Conservation (phyloP, 2,888 invertebrate species). For the Zygaena filipendulae region DNA sequence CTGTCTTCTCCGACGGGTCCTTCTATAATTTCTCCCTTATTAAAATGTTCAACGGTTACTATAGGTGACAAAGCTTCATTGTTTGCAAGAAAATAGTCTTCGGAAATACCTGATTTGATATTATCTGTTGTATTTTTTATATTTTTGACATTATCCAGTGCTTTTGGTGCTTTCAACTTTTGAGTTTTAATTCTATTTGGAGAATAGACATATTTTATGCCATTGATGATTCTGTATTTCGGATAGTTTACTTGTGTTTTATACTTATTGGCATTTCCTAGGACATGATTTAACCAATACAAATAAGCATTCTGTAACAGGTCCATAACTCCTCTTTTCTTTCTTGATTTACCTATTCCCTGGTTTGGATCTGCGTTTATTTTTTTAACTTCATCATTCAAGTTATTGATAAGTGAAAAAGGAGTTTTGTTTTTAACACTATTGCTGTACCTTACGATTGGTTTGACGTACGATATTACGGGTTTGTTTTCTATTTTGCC, state of each 20-base stretch:
- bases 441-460: conserved; percentile 24
- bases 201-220: conserved; percentile 44
- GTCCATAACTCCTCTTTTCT: conserved; percentile 40
- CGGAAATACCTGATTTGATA: conserved; percentile 17
- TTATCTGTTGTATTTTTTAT: conserved; percentile 23
- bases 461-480: conserved; percentile 30
- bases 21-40: conserved; percentile 53
- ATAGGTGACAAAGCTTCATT: conserved; percentile 17
- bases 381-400: conserved; percentile 22
- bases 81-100: conserved; percentile 3
- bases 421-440: conserved; percentile 17
- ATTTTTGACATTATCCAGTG: conserved; percentile 20
- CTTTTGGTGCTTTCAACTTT: conserved; percentile 33
- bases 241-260: conserved; percentile 27
- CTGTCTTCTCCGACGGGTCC: conserved; percentile 36
- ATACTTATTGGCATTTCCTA: conserved; percentile 30
- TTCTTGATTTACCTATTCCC: conserved; percentile 26
- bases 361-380: conserved; percentile 12
- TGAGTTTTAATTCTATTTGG: conserved; percentile 30
- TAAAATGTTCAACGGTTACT: conserved; percentile 42
- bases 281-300: conserved; percentile 40
- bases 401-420: conserved; percentile 13
- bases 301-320: conserved; percentile 39
- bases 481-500: conserved; percentile 21
- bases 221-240: conserved; percentile 43